These are phyloP conservation scores for Echiichthys vipera DNA, from an alignment of 2,797 vertebrate genomes.

Conservation along the genomic window DNA sequence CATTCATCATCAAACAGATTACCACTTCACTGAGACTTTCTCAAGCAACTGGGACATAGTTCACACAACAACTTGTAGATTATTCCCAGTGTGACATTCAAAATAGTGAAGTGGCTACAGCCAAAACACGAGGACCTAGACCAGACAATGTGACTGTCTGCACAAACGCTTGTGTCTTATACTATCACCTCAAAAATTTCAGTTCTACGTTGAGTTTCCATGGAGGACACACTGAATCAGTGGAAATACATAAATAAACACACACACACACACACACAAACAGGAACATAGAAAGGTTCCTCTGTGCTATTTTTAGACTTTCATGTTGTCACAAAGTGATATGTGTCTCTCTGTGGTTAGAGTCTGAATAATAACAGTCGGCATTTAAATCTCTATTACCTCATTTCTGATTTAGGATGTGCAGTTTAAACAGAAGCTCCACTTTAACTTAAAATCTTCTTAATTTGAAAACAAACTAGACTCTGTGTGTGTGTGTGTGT, in stretches of 20 bases:
- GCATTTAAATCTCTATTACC: conserved; percentile 7
- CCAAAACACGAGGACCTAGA: conserved; percentile 14
- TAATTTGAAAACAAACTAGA: conserved; percentile 6
- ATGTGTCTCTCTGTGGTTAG: conserved; percentile 12
- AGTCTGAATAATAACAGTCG: neutral
- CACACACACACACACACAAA: neutral
- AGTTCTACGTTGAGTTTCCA: conserved; percentile 61
- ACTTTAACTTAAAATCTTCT: neutral
- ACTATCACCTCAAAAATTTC: conserved; percentile 40
- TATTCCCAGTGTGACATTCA: conserved; percentile 29
- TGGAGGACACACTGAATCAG: neutral
- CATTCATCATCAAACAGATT: neutral
- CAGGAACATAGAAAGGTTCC: conserved; percentile 23
- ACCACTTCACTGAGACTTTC: neutral
- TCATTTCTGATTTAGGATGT: neutral
- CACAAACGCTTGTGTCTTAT: neutral
- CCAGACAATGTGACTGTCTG: conserved; percentile 22
- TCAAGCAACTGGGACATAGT: neutral
- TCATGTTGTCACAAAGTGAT: neutral
- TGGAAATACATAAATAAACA: neutral
- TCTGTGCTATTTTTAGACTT: conserved; percentile 44
- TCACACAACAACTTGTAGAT: neutral
- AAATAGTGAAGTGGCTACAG: conserved; percentile 50
- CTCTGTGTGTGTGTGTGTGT: no score
- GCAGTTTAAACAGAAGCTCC: neutral